Conservation (phyloP, 2,113 vertebrate genomes). For the Hippoglossus stenolepis region DNA sequence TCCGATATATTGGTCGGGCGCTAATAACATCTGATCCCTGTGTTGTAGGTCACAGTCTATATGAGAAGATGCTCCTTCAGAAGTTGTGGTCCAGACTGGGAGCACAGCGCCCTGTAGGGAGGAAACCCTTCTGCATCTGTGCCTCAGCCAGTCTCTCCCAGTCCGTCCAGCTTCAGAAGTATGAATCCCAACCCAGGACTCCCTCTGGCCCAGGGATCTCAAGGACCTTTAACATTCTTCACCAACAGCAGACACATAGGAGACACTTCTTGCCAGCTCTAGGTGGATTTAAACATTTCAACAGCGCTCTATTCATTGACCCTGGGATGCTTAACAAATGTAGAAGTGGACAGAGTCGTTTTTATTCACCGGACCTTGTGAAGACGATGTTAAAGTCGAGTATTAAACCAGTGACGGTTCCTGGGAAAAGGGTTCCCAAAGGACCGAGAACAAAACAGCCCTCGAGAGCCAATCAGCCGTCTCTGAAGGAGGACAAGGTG, state of each 20-base stretch:
- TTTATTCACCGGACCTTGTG: conserved; percentile 71
- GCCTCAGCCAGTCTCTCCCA: conserved; percentile 23
- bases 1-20: no score
- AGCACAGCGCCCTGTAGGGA: conserved; percentile 30
- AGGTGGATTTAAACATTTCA: not conserved
- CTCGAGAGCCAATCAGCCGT: conserved; percentile 90
- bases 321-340: not conserved
- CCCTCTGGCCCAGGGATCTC: not conserved
- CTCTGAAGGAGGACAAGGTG: conserved; percentile 84
- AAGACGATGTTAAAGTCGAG: conserved; percentile 81
- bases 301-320: not conserved
- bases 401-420: conserved; percentile 78
- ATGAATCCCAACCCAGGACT: conserved; percentile 35
- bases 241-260: conserved; percentile 5
- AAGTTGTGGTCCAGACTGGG: conserved; percentile 57
- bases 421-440: conserved; percentile 88
- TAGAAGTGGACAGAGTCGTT: conserved; percentile 59
- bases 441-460: conserved; percentile 95
- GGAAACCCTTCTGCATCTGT: conserved; percentile 36
- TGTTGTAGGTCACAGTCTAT: conserved; percentile 7
- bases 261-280: not conserved
- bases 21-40: not conserved
- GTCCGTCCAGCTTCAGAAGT: not conserved
- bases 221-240: conserved; percentile 1
- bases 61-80: conserved; percentile 65